These are phyloP conservation scores for Noctua pronuba DNA, from an alignment of 2,888 invertebrate species.

Conservation along the genomic window DNA sequence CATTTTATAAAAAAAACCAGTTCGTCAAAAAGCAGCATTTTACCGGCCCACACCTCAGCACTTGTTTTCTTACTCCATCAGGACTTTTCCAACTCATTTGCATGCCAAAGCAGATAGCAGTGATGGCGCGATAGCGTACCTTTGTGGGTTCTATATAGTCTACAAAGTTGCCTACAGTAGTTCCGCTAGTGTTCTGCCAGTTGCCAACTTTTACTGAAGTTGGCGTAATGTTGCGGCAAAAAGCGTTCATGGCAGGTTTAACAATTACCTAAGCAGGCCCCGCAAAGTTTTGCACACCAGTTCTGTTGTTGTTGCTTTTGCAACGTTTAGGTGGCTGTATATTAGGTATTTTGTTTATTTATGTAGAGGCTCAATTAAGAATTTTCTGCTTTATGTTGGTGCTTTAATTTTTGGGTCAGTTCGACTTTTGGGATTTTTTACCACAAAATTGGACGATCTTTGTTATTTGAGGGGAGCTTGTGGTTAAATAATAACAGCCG, in stretches of 20 bases:
- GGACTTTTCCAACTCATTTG: slow-evolving; percentile 90
- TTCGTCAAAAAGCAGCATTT: slow-evolving; percentile 71
- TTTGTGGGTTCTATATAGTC: slow-evolving; percentile 88
- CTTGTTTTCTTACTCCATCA: slow-evolving; percentile 87
- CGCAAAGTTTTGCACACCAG: slow-evolving; percentile 77
- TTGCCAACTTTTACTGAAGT: slow-evolving; percentile 85
- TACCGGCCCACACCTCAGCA: slow-evolving; percentile 68
- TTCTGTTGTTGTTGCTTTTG: slow-evolving; percentile 79
- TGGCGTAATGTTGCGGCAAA: slow-evolving; percentile 88
- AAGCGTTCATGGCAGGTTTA: slow-evolving; percentile 89
- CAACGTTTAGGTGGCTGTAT: slow-evolving; percentile 57
- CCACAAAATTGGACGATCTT: background rate
- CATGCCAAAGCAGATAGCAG: slow-evolving; percentile 90
- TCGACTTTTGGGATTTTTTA: background rate
- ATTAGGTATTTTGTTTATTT: slow-evolving; percentile 45
- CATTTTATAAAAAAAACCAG: background rate
- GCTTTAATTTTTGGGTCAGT: background rate
- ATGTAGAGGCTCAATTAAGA: slow-evolving; percentile 37
- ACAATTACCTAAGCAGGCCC: slow-evolving; percentile 89
- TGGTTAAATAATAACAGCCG: background rate
- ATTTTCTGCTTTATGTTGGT: slow-evolving; percentile 27
- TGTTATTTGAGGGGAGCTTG: background rate
- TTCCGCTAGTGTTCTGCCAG: slow-evolving; percentile 80
- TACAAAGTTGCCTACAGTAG: slow-evolving; percentile 82
- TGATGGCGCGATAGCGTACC: slow-evolving; percentile 88